Percentiles rank a stretch among this genome's conserved stretches.
These are phyloP conservation scores for Brachylomia viminalis DNA, from an alignment of 2,888 invertebrate species.

Conservation along the genomic window DNA sequence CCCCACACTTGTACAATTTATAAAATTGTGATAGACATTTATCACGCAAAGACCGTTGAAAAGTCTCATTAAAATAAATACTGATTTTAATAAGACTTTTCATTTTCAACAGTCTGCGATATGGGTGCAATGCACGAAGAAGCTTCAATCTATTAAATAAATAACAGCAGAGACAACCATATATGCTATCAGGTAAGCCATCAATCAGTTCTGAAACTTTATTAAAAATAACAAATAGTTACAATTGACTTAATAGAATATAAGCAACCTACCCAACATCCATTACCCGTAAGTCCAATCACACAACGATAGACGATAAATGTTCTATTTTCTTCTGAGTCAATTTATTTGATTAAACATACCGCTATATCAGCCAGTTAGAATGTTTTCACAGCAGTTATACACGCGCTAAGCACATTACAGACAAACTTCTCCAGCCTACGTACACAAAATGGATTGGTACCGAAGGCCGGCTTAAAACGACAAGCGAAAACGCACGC, in stretches of 20 bases:
- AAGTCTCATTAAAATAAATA: too few relatives aligned
- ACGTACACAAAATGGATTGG: not conserved
- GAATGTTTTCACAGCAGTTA: constrained; percentile 33
- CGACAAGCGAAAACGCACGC: not conserved
- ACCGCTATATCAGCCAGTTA: constrained; percentile 29
- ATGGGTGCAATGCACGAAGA: not conserved
- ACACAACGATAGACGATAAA: constrained; percentile 14
- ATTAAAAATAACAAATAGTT: not conserved
- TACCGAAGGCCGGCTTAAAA: not conserved
- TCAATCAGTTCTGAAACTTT: not conserved
- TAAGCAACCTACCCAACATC: not conserved
- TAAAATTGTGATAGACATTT: too few relatives aligned
- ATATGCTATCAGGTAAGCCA: not conserved
- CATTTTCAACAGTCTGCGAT: not conserved
- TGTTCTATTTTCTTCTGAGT: constrained; percentile 16
- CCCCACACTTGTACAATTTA: too few relatives aligned
- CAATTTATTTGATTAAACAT: constrained; percentile 46
- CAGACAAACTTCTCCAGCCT: constrained; percentile 24
- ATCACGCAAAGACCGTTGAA: too few relatives aligned
- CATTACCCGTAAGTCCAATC: constrained; percentile 14
- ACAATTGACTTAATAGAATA: not conserved
- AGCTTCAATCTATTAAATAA: not conserved
- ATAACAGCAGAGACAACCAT: not conserved
- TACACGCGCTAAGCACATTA: constrained; percentile 30
- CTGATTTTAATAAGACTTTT: not conserved